Conservation (phyloP, 2,797 vertebrate genomes). For the Cryptoblepharus egeriae region DNA sequence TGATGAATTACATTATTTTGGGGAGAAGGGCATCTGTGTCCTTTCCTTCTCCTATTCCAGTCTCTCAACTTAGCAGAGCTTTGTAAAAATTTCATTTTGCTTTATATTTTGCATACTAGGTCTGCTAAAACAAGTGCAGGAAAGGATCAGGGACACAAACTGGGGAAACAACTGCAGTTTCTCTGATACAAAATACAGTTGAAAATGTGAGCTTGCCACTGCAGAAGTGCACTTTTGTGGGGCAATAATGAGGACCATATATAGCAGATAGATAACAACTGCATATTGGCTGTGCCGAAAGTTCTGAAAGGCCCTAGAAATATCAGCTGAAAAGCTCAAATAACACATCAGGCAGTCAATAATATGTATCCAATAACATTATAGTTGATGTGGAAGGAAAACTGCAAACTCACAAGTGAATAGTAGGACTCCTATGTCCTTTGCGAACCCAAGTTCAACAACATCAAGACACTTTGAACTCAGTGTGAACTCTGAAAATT, state of each 20-base stretch:
- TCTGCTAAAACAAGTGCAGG: not conserved
- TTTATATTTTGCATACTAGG: not conserved
- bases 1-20: not conserved
- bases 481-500: slow-evolving; percentile 25
- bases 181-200: not conserved
- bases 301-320: not conserved
- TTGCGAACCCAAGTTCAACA: slow-evolving; percentile 29
- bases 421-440: slow-evolving; percentile 4
- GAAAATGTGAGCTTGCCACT: not conserved
- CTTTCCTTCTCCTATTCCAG: not conserved
- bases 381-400: not conserved
- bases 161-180: not conserved
- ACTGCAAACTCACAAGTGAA: not conserved
- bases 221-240: not conserved
- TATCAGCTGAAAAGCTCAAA: not conserved
- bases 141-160: no score
- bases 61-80: not conserved
- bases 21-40: not conserved
- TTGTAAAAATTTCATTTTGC: not conserved
- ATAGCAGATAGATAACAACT: not conserved
- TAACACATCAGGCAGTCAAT: not conserved
- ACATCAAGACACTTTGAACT: slow-evolving; percentile 25
- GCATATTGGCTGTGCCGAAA: not conserved
- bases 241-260: no score
- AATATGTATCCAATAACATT: not conserved